Base-by-base conservation (phyloP, 2,797 vertebrate genomes). In the Monodelphis domestica region DNA sequence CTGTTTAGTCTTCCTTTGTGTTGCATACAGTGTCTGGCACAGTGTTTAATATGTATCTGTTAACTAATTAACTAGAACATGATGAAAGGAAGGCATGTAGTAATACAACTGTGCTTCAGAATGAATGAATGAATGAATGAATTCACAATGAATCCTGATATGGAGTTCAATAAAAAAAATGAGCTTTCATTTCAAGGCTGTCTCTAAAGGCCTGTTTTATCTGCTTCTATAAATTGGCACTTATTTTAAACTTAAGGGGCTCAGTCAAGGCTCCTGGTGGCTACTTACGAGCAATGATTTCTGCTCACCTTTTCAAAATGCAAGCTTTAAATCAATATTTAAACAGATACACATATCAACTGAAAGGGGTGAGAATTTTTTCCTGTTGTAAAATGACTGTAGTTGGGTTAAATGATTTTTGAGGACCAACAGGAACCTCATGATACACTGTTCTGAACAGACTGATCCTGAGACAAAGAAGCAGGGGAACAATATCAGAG, bases 211-310 rank as follows among this genome's bases (percentile, higher is more conserved):
- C 59, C 88, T 26, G 89, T 9, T 7, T 55, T 50, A 54, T 28
- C 26, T 93, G 21, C 92, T 87, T 54, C 57, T 28, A 88, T 14
- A 92, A 90, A 96, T 33, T 57, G 91, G 70, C 28, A 89, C 30
- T 89, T 55, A 6, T 78, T 91, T 51, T 92, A 78, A 95, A 89
- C 51, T 54, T 30, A 53, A 92, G 6, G 21, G 89, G 12, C 88
- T 91, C 7, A 95, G 52, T n/a, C 6, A 57, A 95, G 21, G 54
- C 88, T 91, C 38, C 70, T 78, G 33, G 21, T 21, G 70, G 4
- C 92, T 92, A 94, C 45, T 89, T 56, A 88, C 5, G 53, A 17
- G 94, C 95, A 95, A 93, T 92, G 93, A 90, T 57, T 90, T 89
- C 95, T 30, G 54, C 87, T 54, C 2, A 54, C 87, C 26, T 54